phyloP scores from a whole-genome alignment of 2,888 invertebrate genomes.

The Pomacea canaliculata region DNA sequence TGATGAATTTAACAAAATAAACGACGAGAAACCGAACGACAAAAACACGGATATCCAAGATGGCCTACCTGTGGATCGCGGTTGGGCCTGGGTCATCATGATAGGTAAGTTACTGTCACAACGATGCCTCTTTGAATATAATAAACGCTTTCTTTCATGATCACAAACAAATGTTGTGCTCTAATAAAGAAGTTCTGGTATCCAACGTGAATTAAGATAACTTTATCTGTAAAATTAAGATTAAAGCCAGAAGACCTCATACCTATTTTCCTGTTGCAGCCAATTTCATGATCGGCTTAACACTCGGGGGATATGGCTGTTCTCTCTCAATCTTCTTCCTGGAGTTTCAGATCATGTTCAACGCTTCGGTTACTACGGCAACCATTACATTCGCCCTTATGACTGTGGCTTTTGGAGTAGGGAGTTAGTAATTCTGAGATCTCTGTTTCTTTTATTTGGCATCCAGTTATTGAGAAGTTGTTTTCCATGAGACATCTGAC shows the following conservation, averaged over 20 bases:
- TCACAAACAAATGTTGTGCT: no score
- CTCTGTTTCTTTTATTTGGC: no score
- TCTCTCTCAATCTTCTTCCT: slow-evolving; percentile 27
- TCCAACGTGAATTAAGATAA: no score
- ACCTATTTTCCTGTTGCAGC: slow-evolving; percentile 12
- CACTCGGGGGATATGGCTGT: slow-evolving; percentile 20
- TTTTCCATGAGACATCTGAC: no score
- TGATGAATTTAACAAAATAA: no score
- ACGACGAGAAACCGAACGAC: no score
- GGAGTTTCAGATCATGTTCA: slow-evolving; percentile 27
- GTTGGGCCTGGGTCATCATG: slow-evolving; percentile 32
- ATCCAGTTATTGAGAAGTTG: no score
- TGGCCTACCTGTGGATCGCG: slow-evolving; percentile 26
- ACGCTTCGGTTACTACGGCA: slow-evolving; percentile 22
- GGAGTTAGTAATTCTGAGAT: slow-evolving; percentile 5
- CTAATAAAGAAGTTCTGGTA: no score
- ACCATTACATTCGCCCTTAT: slow-evolving; percentile 25
- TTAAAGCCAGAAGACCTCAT: no score
- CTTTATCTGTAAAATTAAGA: no score
- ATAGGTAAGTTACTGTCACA: slow-evolving; percentile 14
- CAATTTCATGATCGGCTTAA: slow-evolving; percentile 19
- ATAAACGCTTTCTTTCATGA: no score
- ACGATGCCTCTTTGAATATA: no score
- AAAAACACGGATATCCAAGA: neutral
- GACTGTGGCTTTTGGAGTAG: slow-evolving; percentile 9